Evolutionary conservation across 2,113 vertebrate species (phyloP).

Genomic region (Scomber scombrus): DNA sequence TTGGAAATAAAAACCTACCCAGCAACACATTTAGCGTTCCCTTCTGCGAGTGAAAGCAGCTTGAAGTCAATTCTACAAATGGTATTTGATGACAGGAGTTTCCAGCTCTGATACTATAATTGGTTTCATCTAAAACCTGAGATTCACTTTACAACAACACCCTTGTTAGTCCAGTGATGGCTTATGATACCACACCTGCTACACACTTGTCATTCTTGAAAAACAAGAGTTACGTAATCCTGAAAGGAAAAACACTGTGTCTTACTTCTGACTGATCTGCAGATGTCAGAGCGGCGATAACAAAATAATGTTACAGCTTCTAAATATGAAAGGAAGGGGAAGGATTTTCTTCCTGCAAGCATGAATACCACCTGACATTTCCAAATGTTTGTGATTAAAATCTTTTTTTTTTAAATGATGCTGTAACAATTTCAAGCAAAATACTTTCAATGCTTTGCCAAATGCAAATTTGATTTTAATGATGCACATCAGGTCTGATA

Average conservation of each 20-base stretch:
- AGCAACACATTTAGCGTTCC: not conserved
- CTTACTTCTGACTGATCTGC: not conserved
- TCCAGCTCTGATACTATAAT: not conserved
- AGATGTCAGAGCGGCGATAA: not conserved
- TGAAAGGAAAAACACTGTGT: not conserved
- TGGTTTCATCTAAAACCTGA: not conserved
- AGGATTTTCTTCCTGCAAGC: not conserved
- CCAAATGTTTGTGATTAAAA: not conserved
- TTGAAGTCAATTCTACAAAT: not conserved
- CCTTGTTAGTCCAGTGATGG: too few species aligned
- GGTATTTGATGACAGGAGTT: not conserved
- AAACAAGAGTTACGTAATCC: not conserved
- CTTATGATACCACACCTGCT: constrained; percentile 12
- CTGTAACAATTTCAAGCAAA: not conserved
- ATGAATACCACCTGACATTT: not conserved
- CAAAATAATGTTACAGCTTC: not conserved
- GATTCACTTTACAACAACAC: not conserved
- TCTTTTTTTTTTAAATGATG: not conserved
- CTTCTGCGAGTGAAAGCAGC: not conserved
- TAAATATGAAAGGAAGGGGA: not conserved
- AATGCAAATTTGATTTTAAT: not conserved
- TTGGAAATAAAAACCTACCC: constrained; percentile 3
- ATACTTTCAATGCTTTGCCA: not conserved
- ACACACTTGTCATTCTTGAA: constrained; percentile 3
- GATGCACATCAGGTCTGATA: not conserved